Evolutionary conservation across 2,797 vertebrate species (phyloP).

Genomic region (Pyrocephalus nanus): DNA sequence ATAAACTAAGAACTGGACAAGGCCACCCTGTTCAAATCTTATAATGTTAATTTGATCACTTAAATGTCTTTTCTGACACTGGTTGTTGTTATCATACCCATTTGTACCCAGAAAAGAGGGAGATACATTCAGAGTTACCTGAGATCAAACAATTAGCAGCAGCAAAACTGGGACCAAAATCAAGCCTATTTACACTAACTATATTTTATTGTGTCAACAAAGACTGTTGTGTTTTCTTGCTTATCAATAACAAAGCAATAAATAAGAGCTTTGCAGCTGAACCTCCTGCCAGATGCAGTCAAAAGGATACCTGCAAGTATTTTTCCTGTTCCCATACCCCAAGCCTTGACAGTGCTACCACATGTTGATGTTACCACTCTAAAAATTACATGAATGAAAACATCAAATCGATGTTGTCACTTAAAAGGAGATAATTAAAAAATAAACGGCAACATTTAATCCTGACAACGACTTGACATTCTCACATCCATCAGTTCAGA

Average conservation of each 20-base stretch:
- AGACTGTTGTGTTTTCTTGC: not conserved
- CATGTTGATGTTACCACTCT: conserved; percentile 81
- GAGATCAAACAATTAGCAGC: not conserved
- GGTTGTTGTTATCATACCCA: not conserved
- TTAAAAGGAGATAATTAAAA: not conserved
- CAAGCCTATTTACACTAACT: not conserved
- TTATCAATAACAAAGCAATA: not conserved
- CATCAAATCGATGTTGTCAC: not conserved
- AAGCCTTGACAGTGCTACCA: conserved; percentile 77
- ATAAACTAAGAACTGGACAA: not conserved
- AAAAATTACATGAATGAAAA: conserved; percentile 2
- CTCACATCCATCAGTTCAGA: not conserved
- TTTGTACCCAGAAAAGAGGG: not conserved
- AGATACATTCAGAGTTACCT: not conserved
- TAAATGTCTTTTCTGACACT: not conserved
- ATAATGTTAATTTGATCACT: not conserved
- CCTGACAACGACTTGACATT: not conserved
- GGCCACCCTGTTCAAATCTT: not conserved
- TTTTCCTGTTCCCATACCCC: conserved; percentile 81
- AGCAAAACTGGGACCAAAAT: not conserved
- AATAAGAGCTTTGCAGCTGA: not conserved
- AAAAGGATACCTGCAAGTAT: conserved; percentile 72
- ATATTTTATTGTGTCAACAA: not conserved
- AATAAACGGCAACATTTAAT: not conserved
- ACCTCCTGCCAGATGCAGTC: not conserved